These are phyloP conservation scores for Agriopis marginaria DNA, from an alignment of 2,888 invertebrate species.

Conservation along the genomic window DNA sequence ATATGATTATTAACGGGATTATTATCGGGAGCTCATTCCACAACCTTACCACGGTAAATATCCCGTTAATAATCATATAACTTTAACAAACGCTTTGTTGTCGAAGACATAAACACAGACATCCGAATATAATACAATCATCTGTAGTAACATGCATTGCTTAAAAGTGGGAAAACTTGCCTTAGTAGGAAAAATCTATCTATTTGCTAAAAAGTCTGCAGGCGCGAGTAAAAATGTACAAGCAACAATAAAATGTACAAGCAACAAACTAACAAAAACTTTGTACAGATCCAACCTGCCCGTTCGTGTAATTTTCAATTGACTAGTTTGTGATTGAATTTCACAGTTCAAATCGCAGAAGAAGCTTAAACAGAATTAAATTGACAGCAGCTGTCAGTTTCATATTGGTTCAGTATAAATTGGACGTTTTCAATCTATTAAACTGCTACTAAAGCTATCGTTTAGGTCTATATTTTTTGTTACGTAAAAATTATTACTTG, in stretches of 20 bases:
- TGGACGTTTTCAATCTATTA: neutral
- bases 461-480: too few relatives aligned
- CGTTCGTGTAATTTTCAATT: slow-evolving; percentile 11
- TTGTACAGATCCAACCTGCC: neutral
- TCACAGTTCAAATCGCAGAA: slow-evolving; percentile 14
- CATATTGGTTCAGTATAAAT: neutral
- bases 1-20: too few relatives aligned
- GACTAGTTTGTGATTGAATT: slow-evolving; percentile 8
- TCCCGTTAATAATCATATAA: too few relatives aligned
- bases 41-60: too few relatives aligned
- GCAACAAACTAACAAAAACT: neutral
- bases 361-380: slow-evolving; percentile 8
- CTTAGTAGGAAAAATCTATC: too few relatives aligned
- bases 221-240: neutral
- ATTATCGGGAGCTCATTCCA: too few relatives aligned
- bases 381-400: slow-evolving; percentile 13
- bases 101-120: too few relatives aligned
- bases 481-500: too few relatives aligned
- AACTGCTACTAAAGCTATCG: neutral
- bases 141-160: too few relatives aligned
- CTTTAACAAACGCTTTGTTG: too few relatives aligned
- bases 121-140: too few relatives aligned
- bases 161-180: too few relatives aligned
- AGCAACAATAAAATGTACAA: neutral
- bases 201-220: neutral